Evolutionary conservation across 2,888 invertebrate genomes (phyloP), one percentile per base, ranked within the genome.

Genomic region (Ephialtes manifestator): DNA sequence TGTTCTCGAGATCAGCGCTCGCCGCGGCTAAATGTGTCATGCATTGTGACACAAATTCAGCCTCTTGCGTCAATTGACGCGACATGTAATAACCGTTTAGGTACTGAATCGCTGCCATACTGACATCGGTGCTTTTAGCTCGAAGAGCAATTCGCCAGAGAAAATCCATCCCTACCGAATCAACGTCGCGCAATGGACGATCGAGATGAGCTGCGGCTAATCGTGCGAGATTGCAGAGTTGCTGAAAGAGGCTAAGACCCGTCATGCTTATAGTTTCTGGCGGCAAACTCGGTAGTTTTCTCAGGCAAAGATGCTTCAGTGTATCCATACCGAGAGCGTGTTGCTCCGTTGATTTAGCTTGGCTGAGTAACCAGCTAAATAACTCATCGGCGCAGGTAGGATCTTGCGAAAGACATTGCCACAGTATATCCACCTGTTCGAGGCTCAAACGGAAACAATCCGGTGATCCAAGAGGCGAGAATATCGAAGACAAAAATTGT

Each of bases 51-150:
- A 99, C 97, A 93, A 99, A 99, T 92, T 99, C 98, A 83, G 97
- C 97, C 94, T 99, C 99, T 90, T 98, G 97, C 88, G 98, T 97
- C 60, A 99, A 94, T 92, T 98, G 97, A 85, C 98, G 97, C 8
- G 98, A 97, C 96, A 99, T 98, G 94, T 99, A 99, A 94, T 98
- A 98, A 91, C 97, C 97, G 94, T 99, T 99, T 79, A 99, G 95
- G 93, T 98, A 98, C 93, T 98, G 98, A 89, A 99, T 99, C 0
- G 99, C 98, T 3, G 98, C 97, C 96, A 98, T 97, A 87, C 98
- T 98, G 1, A 99, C 99, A 92, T 99, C 98, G 94, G 98, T 98
- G 92, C 97, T 98, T 88, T 97, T 97, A 1, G 99, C 98, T 88
- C 97, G 95, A 4, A 99, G 95, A 0, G 99, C 99, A 85, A 99